phyloP scores from a whole-genome alignment of 2,888 invertebrate genomes.

The Urechis unicinctus region DNA sequence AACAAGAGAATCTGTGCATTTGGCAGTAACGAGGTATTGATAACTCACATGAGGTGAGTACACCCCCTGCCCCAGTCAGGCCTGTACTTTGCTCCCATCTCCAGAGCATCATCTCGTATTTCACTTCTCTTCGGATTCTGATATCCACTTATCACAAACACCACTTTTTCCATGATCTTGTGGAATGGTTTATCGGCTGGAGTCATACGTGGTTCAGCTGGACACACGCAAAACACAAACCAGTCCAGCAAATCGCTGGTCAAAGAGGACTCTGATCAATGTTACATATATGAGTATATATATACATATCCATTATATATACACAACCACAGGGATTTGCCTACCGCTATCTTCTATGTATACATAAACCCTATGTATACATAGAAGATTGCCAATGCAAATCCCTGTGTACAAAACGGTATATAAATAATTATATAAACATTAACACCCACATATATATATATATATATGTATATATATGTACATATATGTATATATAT shows the following conservation, averaged over 20 bases:
- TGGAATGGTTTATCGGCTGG: conserved; percentile 22
- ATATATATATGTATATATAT: no score
- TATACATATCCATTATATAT: no score
- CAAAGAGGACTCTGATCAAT: not conserved
- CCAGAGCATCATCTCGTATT: conserved; percentile 63
- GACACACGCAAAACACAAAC: not conserved
- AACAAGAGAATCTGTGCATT: no score
- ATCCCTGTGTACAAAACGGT: no score
- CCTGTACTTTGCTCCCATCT: conserved; percentile 74
- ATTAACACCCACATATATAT: no score
- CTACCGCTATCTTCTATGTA: no score
- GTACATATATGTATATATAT: not conserved
- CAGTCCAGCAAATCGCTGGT: not conserved
- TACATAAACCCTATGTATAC: no score
- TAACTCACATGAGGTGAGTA: conserved; percentile 77
- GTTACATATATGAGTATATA: no score
- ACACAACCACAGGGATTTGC: no score
- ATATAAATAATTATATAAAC: no score
- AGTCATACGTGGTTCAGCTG: conserved; percentile 33
- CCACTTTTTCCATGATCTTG: conserved; percentile 51
- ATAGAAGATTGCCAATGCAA: no score
- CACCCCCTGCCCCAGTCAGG: conserved; percentile 68
- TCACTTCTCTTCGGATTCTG: conserved; percentile 70
- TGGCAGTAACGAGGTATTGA: no score
- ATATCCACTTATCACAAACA: conserved; percentile 80